Evolutionary conservation across 2,888 invertebrate species (phyloP), one percentile per base, ranked within the genome.

Genomic region (Hypena proboscidalis): DNA sequence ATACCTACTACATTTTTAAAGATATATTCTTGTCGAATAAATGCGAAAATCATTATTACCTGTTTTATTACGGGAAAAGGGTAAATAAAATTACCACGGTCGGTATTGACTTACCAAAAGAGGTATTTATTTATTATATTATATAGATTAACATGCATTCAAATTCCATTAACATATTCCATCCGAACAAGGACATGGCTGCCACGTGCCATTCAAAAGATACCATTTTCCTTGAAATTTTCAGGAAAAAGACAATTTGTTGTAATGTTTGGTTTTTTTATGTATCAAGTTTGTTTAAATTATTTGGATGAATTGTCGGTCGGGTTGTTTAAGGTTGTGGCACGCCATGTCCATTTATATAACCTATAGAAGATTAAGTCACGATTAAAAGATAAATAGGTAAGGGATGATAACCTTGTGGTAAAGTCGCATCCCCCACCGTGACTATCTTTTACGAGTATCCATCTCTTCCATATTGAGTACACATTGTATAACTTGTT

Each of bases 81-180:
- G 37, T 38, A 62, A 63, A 67, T 68, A 60, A 77, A 66, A 76
- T 64, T 44, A 65, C 51, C 51, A 60, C 35, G 41, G 43, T 72
- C 67, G 71, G 74, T 85, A 85, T 77, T 78, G 74, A 83, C 64
- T 88, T 89, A 89, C 90, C 90, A 90, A 89, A 89, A 87, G 85
- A 89, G 89, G 90, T 90, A 88, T 90, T 85, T 84, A 85, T 85
- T 82, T 70, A 77, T 75, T 76, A 78, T 80, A 80, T 82, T 75
- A 83, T 81, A 82, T 82, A 84, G 87, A 85, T 86, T 89, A 90
- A 90, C 90, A 90, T 90, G 88, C 87, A 88, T 88, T 90, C 87
- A 89, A 87, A 88, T 88, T 88, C 87, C 88, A 83, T 82, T 89
- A 87, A 81, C 82, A 80, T 85, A 83, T 85, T 85, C 78, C 77